phyloP scores from a whole-genome alignment of 2,113 vertebrate species.

The Heptranchias perlo region DNA sequence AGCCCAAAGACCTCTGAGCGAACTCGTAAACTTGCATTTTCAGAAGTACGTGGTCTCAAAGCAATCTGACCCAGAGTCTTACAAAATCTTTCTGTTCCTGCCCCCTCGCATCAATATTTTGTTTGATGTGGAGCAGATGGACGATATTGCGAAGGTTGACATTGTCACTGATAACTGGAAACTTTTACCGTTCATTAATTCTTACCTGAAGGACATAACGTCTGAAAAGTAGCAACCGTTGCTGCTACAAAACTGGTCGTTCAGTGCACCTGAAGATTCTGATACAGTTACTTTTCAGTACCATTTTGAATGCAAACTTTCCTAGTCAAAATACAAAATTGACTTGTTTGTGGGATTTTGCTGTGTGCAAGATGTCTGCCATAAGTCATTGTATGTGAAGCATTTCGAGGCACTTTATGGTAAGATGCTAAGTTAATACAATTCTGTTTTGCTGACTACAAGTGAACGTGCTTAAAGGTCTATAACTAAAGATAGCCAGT shows the following conservation, averaged over 20 bases:
- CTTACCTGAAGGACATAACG: slow-evolving; percentile 53
- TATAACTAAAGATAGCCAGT: background rate
- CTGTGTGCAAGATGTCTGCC: background rate
- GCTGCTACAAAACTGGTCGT: background rate
- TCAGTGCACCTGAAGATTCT: background rate
- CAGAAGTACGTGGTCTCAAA: slow-evolving; percentile 57
- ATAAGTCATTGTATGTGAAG: background rate
- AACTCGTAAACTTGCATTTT: slow-evolving; percentile 58
- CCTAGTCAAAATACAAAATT: background rate
- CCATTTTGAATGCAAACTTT: background rate
- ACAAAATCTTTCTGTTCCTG: slow-evolving; percentile 63
- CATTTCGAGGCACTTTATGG: background rate
- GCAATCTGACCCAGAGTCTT: slow-evolving; percentile 37
- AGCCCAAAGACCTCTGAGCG: slow-evolving; percentile 44
- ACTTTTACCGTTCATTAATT: slow-evolving; percentile 60
- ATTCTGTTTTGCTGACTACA: background rate
- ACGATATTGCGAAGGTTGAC: slow-evolving; percentile 53
- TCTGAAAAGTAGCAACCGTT: background rate
- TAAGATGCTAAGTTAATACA: background rate
- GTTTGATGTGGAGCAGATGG: slow-evolving; percentile 52
- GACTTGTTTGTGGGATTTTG: background rate
- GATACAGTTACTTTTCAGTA: background rate
- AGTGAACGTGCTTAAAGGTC: background rate
- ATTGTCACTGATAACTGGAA: slow-evolving; percentile 72
- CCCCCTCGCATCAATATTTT: slow-evolving; percentile 66